phyloP scores from a whole-genome alignment of 2,797 vertebrate species.

The Nannoperca australis region DNA sequence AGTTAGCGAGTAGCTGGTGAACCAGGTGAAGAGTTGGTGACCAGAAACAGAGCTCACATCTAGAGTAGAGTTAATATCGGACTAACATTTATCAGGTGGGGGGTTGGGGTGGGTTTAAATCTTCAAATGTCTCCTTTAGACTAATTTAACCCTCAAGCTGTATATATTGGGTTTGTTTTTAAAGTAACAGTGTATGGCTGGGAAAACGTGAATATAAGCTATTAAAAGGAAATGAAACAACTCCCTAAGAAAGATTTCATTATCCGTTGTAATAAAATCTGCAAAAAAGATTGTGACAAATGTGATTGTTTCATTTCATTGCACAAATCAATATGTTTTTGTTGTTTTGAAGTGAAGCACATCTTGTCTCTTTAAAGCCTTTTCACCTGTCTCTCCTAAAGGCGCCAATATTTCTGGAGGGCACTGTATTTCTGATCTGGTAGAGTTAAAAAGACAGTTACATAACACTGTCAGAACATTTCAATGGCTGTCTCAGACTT shows the following conservation, averaged over 20 bases:
- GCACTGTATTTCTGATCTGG: conserved; percentile 76
- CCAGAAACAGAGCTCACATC: too few relatives aligned
- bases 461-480: conserved; percentile 78
- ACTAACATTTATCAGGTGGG: not conserved
- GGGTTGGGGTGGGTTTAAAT: too few relatives aligned
- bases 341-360: conserved; percentile 9
- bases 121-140: not conserved
- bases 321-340: conserved; percentile 3
- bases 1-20: not conserved
- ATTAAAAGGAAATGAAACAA: not conserved
- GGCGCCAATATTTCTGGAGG: conserved; percentile 77
- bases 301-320: not conserved
- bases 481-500: conserved; percentile 84
- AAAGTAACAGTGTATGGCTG: too few relatives aligned
- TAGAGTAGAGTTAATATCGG: not conserved
- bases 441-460: conserved; percentile 79
- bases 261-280: not conserved
- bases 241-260: not conserved
- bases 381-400: conserved; percentile 63
- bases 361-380: conserved; percentile 43
- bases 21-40: not conserved
- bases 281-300: not conserved
- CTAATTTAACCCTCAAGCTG: too few relatives aligned
- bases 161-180: too few relatives aligned
- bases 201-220: not conserved